Evolutionary conservation across 2,888 invertebrate species (phyloP).

Genomic region (Barypeithes pellucidus): DNA sequence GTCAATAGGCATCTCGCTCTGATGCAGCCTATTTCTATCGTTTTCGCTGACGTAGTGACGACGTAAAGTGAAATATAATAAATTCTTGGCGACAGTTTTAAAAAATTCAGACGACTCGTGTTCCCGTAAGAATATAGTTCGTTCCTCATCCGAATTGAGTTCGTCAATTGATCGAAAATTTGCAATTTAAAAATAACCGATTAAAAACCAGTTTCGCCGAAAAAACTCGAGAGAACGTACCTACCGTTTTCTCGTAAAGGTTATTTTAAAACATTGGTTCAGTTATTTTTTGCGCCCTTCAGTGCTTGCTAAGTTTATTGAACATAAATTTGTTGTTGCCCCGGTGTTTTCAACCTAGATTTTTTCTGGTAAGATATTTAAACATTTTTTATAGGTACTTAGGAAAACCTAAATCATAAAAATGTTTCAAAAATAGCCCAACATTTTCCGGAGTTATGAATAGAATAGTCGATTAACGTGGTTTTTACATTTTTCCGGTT

Average conservation of each 20-base stretch:
- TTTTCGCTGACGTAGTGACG: not conserved
- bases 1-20: not conserved
- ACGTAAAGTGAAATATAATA: conserved; percentile 15
- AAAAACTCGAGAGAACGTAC: not conserved
- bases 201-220: not conserved
- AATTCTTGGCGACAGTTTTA: conserved; percentile 12
- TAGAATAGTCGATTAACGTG: conserved; percentile 4
- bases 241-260: not conserved
- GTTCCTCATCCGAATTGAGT: not conserved
- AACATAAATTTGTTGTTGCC: not conserved
- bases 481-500: conserved; percentile 10
- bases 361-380: conserved; percentile 26
- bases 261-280: not conserved
- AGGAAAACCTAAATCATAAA: not conserved
- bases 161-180: conserved; percentile 7
- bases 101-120: conserved; percentile 28
- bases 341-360: conserved; percentile 28
- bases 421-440: conserved; percentile 10
- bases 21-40: not conserved
- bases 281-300: conserved; percentile 8
- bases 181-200: conserved; percentile 3
- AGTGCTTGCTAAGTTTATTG: conserved; percentile 7
- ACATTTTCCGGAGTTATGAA: conserved; percentile 1
- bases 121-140: conserved; percentile 11
- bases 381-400: not conserved